Evolutionary conservation across 2,113 vertebrate genomes (phyloP), one percentile per base, ranked within the genome.

Genomic region (Misgurnus anguillicaudatus): DNA sequence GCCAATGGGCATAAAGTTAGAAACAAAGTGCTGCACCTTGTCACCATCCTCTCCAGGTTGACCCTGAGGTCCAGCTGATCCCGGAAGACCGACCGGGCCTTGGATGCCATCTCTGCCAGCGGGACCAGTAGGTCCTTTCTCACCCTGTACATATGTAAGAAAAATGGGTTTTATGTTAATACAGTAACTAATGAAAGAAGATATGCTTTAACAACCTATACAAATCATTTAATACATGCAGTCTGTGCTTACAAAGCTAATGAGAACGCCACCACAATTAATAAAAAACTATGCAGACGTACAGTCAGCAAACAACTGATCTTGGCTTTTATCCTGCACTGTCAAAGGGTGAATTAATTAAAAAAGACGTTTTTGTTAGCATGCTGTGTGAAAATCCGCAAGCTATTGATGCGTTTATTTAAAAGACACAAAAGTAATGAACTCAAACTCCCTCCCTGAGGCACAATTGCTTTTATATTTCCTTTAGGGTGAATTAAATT

Each of bases 51-150:
- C 98, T 90, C 98, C 98, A 0, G 98, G 96, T 75, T 94, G 95
- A 13, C 98, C 98, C n/a, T 96, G 96, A 41, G 98, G 97, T 66
- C 98, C 98, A 3, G 94, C 96, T 24, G 97, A 92, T 55, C 98
- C 98, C 0, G 98, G 97, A 77, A 98, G 95, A 79, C 97, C 98
- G 47, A 97, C 96, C 0, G 97, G 97, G 62, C 97, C 98, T 88
- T 99, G 98, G n/a, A 98, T 92, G 17, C 98, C 98, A 85, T 99
- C 98, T 73, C 97, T 94, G 13, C 98, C 98, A 31, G 98, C 96
- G 0, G 98, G 97, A 55, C 98, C 98, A 53, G 95, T 89, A 19
- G 96, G 96, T 80, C 97, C 97, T 93, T 98, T 99, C 87, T 99
- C 98, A 88, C 98, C 98, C 98, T 99, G 72, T 42, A 69, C 39